phyloP scores from a whole-genome alignment of 2,797 vertebrate species.

The Pangasius macronema region DNA sequence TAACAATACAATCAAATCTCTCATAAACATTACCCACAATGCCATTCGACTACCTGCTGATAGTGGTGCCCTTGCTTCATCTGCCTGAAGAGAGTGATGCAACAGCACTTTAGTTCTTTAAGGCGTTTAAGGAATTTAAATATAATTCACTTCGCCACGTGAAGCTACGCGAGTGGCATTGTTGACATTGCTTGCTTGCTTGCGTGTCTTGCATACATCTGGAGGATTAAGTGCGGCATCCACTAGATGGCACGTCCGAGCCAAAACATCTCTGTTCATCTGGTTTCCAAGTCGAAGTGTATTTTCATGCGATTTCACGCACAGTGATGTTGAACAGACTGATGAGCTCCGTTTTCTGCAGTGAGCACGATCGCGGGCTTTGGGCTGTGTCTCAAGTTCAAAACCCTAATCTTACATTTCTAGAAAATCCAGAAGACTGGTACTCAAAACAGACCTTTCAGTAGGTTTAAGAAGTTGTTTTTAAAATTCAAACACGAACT shows the following conservation, averaged over 20 bases:
- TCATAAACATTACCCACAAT: background rate
- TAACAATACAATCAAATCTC: background rate
- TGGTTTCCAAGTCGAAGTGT: too few relatives aligned
- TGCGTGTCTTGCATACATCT: background rate
- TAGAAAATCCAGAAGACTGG: background rate
- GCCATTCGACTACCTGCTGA: background rate
- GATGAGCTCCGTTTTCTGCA: background rate
- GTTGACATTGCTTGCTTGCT: background rate
- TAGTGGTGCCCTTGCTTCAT: background rate
- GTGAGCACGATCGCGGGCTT: background rate
- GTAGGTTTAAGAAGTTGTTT: background rate
- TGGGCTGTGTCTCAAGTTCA: background rate
- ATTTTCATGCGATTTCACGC: background rate
- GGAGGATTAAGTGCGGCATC: background rate
- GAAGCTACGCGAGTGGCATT: background rate
- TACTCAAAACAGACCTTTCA: background rate
- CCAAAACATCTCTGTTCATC: background rate
- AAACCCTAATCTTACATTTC: background rate
- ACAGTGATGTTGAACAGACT: background rate
- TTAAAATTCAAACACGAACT: background rate
- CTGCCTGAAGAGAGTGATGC: background rate
- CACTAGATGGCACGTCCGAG: background rate
- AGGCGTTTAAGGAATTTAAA: too few relatives aligned
- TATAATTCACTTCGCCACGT: background rate
- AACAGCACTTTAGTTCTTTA: background rate